Evolutionary conservation across 2,113 vertebrate genomes (phyloP).

Genomic region (Aplodontia rufa): DNA sequence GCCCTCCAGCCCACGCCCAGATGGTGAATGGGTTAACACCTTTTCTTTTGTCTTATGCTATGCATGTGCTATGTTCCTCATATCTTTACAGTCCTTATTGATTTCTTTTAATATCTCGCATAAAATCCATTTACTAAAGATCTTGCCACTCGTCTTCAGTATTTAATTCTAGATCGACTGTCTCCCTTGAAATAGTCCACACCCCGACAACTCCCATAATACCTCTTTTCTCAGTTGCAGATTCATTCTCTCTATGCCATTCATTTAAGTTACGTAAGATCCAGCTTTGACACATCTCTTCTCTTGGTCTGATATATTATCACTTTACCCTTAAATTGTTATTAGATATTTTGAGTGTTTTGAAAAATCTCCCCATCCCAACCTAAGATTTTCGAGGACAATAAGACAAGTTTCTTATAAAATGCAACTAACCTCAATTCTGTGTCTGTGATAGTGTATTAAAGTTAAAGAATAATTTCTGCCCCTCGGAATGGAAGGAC

Average conservation of each 20-base stretch:
- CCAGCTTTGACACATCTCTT: not conserved
- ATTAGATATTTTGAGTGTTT: not conserved
- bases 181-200: not conserved
- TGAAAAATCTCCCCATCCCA: not conserved
- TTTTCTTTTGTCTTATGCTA: not conserved
- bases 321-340: not conserved
- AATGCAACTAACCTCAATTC: not conserved
- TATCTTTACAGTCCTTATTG: not conserved
- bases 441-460: not conserved
- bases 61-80: not conserved
- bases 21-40: no score
- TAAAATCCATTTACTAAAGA: not conserved
- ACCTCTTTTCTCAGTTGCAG: not conserved
- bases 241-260: not conserved
- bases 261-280: not conserved
- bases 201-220: not conserved
- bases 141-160: not conserved
- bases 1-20: not conserved
- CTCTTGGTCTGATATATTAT: not conserved
- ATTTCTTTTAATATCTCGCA: not conserved
- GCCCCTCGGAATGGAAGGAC: fast-evolving
- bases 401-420: not conserved
- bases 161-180: not conserved
- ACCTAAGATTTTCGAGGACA: not conserved
- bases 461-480: not conserved